A percentile compares a stretch with the other conserved stretches of the same genome.
Evolutionary conservation across 1,140 invertebrate genomes (phyloP).

Genomic region (Lepeophtheirus salmonis): DNA sequence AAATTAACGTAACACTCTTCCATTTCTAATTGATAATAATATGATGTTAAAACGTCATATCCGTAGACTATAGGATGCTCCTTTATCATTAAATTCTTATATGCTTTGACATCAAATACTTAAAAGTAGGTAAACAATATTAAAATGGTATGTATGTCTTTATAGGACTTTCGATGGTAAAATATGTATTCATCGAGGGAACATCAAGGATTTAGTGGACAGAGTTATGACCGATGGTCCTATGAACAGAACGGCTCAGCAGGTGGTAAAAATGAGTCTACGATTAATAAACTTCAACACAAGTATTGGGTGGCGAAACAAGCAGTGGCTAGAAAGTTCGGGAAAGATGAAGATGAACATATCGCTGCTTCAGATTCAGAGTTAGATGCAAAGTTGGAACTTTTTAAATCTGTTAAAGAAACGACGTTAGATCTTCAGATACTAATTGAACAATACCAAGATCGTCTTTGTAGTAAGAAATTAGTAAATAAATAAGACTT

Average conservation of each 20-base stretch:
- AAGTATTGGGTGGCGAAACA: constrained; percentile 98
- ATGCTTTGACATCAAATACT: too few relatives aligned
- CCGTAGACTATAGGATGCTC: too few relatives aligned
- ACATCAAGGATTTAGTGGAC: constrained; percentile 20
- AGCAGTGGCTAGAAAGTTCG: constrained; percentile 74
- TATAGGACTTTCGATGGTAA: background rate
- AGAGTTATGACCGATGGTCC: constrained; percentile 27
- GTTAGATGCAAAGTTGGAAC: constrained; percentile 87
- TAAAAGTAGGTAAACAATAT: too few relatives aligned
- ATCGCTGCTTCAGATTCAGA: constrained; percentile 65
- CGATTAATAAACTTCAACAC: constrained; percentile 66
- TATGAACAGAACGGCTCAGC: constrained; percentile 13
- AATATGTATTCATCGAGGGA: background rate
- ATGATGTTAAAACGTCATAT: too few relatives aligned
- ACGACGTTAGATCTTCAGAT: constrained; percentile 70
- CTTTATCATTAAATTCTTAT: too few relatives aligned
- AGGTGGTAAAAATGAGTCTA: constrained; percentile 32
- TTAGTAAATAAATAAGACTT: too few relatives aligned
- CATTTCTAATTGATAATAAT: too few relatives aligned
- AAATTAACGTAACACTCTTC: too few relatives aligned
- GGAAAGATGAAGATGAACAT: constrained; percentile 85
- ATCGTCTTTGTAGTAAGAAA: constrained; percentile 60
- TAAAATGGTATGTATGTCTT: too few relatives aligned
- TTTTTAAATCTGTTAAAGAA: constrained; percentile 84
- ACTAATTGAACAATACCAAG: constrained; percentile 83